Conservation (phyloP, 2,888 invertebrate species). For the Tanypteryx hageni region DNA sequence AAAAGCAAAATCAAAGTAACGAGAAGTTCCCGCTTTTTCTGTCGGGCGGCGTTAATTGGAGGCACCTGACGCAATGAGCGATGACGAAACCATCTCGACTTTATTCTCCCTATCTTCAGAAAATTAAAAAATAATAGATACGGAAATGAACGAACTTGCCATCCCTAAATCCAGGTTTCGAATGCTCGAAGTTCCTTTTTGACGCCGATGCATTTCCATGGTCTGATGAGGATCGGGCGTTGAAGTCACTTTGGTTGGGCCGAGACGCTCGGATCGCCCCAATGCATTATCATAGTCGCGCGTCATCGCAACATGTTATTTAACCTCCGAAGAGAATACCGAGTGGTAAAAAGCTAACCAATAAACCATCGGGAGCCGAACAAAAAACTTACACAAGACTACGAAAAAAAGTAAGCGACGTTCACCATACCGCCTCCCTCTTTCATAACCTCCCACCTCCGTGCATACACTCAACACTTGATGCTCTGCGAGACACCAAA, state of each 20-base stretch:
- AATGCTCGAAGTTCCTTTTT: too few relatives aligned
- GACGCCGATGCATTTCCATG: not conserved
- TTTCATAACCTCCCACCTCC: slow-evolving; percentile 19
- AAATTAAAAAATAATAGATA: too few relatives aligned
- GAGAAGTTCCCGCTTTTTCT: too few relatives aligned
- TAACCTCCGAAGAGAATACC: not conserved
- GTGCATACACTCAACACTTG: slow-evolving; percentile 18
- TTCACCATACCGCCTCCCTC: not conserved
- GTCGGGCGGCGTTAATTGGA: too few relatives aligned
- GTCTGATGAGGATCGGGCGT: not conserved
- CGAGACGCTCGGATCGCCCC: not conserved
- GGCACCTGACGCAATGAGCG: too few relatives aligned
- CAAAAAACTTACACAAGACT: not conserved
- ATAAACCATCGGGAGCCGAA: slow-evolving; percentile 1
- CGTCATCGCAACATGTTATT: not conserved
- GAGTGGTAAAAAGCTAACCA: not conserved
- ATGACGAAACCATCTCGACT: too few relatives aligned
- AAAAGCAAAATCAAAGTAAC: too few relatives aligned
- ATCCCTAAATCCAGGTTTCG: not conserved
- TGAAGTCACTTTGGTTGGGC: not conserved
- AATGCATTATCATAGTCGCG: not conserved
- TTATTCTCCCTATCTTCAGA: too few relatives aligned
- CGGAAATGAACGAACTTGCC: not conserved
- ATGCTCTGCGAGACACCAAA: slow-evolving; percentile 25
- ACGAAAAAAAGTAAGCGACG: not conserved